Percentiles rank a stretch among this genome's conserved stretches.
phyloP scores from a whole-genome alignment of 2,797 vertebrate genomes.

The Oreochromis mossambicus region DNA sequence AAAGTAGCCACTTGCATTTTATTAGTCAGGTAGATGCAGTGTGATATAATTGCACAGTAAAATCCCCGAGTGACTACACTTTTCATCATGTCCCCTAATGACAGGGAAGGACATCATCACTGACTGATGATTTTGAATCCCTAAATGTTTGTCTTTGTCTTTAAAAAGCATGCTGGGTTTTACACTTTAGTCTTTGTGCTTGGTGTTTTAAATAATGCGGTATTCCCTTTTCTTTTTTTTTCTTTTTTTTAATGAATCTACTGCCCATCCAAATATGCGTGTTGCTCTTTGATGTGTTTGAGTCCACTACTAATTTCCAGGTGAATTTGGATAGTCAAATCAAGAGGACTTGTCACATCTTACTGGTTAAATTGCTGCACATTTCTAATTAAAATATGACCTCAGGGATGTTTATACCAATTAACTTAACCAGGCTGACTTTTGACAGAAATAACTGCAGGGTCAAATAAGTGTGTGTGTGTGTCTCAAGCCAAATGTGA shows the following conservation, averaged over 20 bases:
- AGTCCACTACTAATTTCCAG: slow-evolving; percentile 3
- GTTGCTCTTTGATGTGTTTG: neutral
- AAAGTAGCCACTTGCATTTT: neutral
- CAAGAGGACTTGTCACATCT: neutral
- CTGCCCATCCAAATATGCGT: neutral
- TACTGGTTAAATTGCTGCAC: neutral
- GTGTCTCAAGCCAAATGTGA: neutral
- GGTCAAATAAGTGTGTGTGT: neutral
- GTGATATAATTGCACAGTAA: neutral
- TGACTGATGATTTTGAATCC: neutral
- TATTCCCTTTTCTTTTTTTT: neutral
- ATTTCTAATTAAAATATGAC: slow-evolving; percentile 42
- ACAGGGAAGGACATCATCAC: neutral
- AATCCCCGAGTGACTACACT: neutral
- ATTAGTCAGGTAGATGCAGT: neutral
- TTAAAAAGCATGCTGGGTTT: neutral
- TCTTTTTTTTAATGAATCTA: neutral
- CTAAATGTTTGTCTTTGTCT: neutral
- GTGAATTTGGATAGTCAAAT: slow-evolving; percentile 23
- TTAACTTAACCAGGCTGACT: slow-evolving; percentile 12
- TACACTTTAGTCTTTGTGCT: neutral
- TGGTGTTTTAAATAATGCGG: neutral
- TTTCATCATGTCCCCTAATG: neutral
- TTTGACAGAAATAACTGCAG: neutral
- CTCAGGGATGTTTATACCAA: slow-evolving; percentile 29